These are phyloP conservation scores for Himalopsyche anomala DNA, from an alignment of 2,888 invertebrate genomes.

Conservation along the genomic window DNA sequence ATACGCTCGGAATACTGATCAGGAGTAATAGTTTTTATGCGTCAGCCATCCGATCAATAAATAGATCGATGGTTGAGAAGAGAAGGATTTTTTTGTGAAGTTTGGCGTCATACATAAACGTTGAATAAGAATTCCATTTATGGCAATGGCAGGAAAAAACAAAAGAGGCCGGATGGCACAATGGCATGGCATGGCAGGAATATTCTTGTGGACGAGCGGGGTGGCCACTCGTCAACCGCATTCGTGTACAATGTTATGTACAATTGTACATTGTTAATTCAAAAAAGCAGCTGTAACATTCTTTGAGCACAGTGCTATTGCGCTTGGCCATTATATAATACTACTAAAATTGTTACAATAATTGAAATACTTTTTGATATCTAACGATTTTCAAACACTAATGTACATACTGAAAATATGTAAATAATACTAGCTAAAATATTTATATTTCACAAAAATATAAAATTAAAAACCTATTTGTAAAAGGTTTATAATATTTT, in stretches of 20 bases:
- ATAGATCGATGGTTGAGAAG: slow-evolving; percentile 8
- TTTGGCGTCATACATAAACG: slow-evolving; percentile 46
- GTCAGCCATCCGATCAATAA: slow-evolving; percentile 4
- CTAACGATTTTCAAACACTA: no score
- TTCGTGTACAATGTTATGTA: slow-evolving; percentile 4
- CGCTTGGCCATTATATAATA: no score
- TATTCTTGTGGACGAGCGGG: neutral
- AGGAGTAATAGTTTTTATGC: neutral
- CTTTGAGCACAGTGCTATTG: no score
- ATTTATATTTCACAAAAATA: no score
- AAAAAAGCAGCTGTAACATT: no score
- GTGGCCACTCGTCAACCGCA: slow-evolving; percentile 39
- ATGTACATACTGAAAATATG: no score
- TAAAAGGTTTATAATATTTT: no score
- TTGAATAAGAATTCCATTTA: slow-evolving; percentile 47
- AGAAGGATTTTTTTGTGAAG: slow-evolving; percentile 12
- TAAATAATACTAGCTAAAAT: no score
- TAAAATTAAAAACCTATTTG: no score
- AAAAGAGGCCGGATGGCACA: slow-evolving; percentile 7
- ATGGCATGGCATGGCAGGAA: slow-evolving; percentile 36
- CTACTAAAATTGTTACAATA: no score
- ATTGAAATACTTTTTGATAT: no score
- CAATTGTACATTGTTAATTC: no score
- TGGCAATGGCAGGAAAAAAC: slow-evolving; percentile 29
- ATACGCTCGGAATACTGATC: neutral